Conservation (phyloP, 2,113 vertebrate species). For the Microcebus lehilahytsara region DNA sequence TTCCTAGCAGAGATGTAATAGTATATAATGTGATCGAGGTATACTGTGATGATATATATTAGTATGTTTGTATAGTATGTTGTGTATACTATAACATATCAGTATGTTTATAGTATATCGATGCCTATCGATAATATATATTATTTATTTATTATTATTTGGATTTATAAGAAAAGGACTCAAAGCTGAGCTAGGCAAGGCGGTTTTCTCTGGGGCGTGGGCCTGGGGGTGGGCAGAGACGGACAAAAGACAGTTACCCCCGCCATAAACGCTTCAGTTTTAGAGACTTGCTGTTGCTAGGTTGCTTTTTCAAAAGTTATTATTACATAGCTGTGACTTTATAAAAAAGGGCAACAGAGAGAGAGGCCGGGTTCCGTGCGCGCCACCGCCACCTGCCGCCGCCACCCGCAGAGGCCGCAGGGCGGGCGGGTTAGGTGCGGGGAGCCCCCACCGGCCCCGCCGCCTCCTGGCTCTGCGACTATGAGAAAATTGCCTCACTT, state of each 20-base stretch:
- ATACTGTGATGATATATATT: neutral
- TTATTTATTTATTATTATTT: neutral
- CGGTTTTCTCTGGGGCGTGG: neutral
- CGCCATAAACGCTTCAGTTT: neutral
- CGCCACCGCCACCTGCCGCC: accelerated
- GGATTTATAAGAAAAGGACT: neutral
- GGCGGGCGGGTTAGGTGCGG: accelerated
- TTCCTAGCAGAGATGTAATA: neutral
- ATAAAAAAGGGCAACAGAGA: neutral
- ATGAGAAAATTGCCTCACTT: neutral
- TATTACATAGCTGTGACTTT: neutral
- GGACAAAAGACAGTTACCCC: neutral
- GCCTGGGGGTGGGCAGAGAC: neutral
- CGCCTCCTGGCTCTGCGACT: neutral
- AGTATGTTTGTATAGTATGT: too few species aligned
- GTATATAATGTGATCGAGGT: neutral
- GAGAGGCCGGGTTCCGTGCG: neutral
- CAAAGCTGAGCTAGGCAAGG: neutral
- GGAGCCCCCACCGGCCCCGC: neutral
- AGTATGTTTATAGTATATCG: neutral
- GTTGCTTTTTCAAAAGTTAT: neutral
- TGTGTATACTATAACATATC: too few species aligned
- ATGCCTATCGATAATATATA: neutral
- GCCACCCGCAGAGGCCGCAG: accelerated
- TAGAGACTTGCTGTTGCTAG: neutral